phyloP scores from a whole-genome alignment of 2,113 vertebrate genomes.

The Pyxicephalus adspersus region DNA sequence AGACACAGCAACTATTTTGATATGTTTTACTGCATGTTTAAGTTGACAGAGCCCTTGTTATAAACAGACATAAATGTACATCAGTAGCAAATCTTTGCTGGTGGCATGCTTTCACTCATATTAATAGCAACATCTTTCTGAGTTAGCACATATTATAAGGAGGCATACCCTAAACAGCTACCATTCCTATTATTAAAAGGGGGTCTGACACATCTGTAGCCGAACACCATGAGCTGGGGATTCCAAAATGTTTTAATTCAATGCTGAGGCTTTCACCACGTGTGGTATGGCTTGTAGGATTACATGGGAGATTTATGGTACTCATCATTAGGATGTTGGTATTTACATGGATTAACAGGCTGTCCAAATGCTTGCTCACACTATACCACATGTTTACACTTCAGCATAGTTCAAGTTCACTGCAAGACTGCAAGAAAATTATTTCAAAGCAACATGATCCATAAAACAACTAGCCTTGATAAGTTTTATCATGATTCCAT shows the following conservation, averaged over 20 bases:
- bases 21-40: neutral
- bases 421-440: slow-evolving; percentile 8
- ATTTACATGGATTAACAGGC: slow-evolving; percentile 47
- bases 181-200: neutral
- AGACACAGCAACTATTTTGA: neutral
- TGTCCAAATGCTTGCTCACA: slow-evolving; percentile 39
- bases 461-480: neutral
- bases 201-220: neutral
- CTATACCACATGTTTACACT: slow-evolving; percentile 32
- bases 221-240: neutral
- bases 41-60: neutral
- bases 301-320: slow-evolving; percentile 33
- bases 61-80: slow-evolving; percentile 2
- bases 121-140: neutral
- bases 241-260: neutral
- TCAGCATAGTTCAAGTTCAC: neutral
- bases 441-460: neutral
- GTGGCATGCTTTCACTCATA: neutral
- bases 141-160: neutral
- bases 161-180: neutral
- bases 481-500: neutral
- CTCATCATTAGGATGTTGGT: slow-evolving; percentile 29
- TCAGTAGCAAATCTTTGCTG: neutral
- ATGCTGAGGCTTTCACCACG: slow-evolving; percentile 10
- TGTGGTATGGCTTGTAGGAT: slow-evolving; percentile 26